Percentiles rank a stretch among this genome's conserved stretches.
These are phyloP conservation scores for Chlorospingus semifuscus DNA, from an alignment of 2,797 vertebrate species.

Conservation along the genomic window DNA sequence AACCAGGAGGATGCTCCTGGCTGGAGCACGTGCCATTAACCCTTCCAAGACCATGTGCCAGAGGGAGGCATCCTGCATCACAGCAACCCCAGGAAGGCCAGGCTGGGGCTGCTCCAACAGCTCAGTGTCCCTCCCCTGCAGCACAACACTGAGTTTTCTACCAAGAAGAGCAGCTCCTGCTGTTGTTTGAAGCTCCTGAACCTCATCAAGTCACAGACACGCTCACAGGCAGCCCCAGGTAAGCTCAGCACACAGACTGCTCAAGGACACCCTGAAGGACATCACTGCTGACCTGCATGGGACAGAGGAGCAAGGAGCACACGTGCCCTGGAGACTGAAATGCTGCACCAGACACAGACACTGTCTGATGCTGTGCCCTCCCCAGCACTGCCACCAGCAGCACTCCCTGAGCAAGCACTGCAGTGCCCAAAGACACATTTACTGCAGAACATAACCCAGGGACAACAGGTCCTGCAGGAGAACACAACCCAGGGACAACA, in stretches of 20 bases:
- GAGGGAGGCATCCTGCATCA: background rate
- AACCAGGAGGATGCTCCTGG: background rate
- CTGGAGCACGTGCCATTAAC: background rate
- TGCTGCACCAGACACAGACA: background rate
- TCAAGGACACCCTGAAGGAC: background rate
- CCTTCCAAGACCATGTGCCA: accelerated
- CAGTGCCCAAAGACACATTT: background rate
- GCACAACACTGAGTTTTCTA: background rate
- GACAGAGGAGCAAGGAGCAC: background rate
- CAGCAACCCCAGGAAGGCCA: background rate
- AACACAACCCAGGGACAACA: no score
- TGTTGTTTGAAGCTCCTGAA: background rate
- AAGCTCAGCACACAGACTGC: background rate
- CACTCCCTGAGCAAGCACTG: background rate
- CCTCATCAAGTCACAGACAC: background rate
- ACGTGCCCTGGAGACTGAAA: background rate
- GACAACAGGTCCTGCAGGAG: background rate
- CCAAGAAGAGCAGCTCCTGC: background rate
- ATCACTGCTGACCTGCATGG: background rate
- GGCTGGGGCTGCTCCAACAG: background rate
- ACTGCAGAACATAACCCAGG: background rate
- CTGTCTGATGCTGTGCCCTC: background rate
- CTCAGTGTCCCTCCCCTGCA: background rate
- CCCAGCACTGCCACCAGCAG: background rate
- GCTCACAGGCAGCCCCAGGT: background rate